Base-by-base conservation (phyloP, 2,113 vertebrate genomes). In the Hippocampus barbouri region DNA sequence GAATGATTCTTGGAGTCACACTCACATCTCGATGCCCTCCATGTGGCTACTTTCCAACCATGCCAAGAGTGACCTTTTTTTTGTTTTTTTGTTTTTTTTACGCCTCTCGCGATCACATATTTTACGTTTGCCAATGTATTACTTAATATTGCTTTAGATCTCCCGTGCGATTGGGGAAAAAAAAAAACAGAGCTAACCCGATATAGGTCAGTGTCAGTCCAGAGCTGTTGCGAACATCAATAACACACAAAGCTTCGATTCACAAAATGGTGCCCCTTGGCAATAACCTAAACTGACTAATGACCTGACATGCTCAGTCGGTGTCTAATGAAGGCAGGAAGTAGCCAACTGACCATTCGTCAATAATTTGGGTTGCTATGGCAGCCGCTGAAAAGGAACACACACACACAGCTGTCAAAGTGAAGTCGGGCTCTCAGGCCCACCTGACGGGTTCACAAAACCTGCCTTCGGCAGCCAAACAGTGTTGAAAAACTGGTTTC, bases 361-460 rank as follows among this genome's bases (percentile, higher is more conserved):
- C 54, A 76, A 63, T 21, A 60, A 63, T 41, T 25, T 8, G 40
- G 57, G 83, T 87, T 41, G 72, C 75, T 75, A 83, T 83, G 75
- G 79, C 68, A 81, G 71, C 77, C 77, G 74, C 73, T 78, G 73
- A 71, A 47, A 66, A 41, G 60, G 1, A 14, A 64, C 40, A 69
- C 61, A 66, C 66, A 64, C 34, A 69, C 63, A 15, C 49, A 21
- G 21, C 51, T 16, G 53, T 68, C 62, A 68, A 69, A n/a, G 54
- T 4, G 41, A 72, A 38, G 62, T 45, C 78, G 67, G 69, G 23
- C 74, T 57, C n/a, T 34, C 66, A 73, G 75, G 3, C 66, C 75
- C 85, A 90, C 81, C 83, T 90, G 86, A 78, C 77, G 30, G 68
- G 64, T 75, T 86, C 76, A 34, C 70, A 43, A 66, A 80, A 76